These are phyloP conservation scores for Melieria crassipennis DNA, from an alignment of 2,888 invertebrate genomes.

Conservation along the genomic window DNA sequence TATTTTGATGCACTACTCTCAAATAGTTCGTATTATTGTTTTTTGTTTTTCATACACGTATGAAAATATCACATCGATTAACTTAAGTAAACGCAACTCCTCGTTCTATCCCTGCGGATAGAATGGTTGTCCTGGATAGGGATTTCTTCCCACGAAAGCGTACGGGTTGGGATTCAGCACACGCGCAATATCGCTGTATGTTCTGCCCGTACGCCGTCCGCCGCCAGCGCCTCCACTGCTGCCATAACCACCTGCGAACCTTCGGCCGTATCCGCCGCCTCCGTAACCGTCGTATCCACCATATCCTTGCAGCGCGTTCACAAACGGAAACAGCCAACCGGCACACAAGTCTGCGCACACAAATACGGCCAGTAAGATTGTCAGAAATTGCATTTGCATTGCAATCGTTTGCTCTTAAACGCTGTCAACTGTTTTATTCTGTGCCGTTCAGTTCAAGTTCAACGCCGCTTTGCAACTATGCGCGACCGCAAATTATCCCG, in stretches of 20 bases:
- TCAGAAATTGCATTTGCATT: conserved; percentile 12
- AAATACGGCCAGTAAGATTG: neutral
- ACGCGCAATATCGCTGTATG: conserved; percentile 77
- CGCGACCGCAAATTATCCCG: neutral
- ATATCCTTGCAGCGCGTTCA: conserved; percentile 17
- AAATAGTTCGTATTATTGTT: no score
- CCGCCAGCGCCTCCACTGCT: conserved; percentile 5
- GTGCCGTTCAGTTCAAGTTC: conserved; percentile 20
- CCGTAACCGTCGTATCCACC: neutral
- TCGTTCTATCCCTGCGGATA: conserved; percentile 62
- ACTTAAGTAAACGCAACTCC: no score
- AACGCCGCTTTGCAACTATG: conserved; percentile 23
- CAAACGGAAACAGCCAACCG: conserved; percentile 16
- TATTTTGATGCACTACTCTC: no score
- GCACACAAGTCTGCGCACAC: conserved; percentile 13
- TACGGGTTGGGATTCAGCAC: conserved; percentile 72
- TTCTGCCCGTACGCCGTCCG: conserved; percentile 61
- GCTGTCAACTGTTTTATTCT: neutral
- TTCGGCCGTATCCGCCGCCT: neutral
- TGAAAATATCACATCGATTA: no score
- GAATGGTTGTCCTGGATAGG: conserved; percentile 71
- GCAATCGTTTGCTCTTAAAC: no score
- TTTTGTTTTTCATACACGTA: no score
- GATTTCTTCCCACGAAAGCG: conserved; percentile 67
- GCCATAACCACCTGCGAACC: conserved; percentile 1